Base-by-base conservation (phyloP, 2,797 vertebrate genomes). In the Rhyacichthys aspro region DNA sequence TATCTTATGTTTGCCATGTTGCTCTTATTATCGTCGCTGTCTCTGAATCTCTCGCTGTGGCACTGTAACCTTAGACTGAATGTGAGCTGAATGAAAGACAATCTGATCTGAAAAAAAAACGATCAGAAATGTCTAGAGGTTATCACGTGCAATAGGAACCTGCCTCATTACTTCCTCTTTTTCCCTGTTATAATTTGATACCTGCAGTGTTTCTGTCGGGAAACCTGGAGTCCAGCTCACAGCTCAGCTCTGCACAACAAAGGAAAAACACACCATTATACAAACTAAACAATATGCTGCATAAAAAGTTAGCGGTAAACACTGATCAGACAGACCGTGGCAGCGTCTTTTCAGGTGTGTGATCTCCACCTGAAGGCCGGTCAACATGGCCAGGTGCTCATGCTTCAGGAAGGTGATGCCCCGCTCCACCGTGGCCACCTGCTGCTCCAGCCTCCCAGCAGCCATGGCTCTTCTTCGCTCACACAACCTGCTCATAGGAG, bases 361-460 rank as follows among this genome's bases (percentile, higher is more conserved):
- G 86, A 97, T 96, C 88, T 98, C 96, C 86, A 96, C 86, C 76
- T 95, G 94, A 79, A 98, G 90, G 55, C 93, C 95, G 0, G 93
- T 90, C 46, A 98, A 89, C 82, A 98, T 90, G 71, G 92, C 90
- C 88, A 94, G 91, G 87, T 98, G 96, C 83, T 98, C 95, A 74
- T 95, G 95, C 86, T 96, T 94, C 64, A 98, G 89, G 90, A 98
- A 98, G 12, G 91, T 78, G 9, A 96, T 95, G 87, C 94, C 95
- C 56, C 96, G 87, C 83, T 96, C 94, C 83, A 97, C 94, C 1
- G 91, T 95, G 88, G 96, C 94, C 88, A 98, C 95, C 92, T 97
- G 96, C 88, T 94, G 95, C 92, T 96, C 93, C 87, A 98, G 91
- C 88, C 92, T 94, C 77, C 88, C 70, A 0, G 93, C 94, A 86